Conservation (phyloP, 2,113 vertebrate genomes). For the Silurus meridionalis region DNA sequence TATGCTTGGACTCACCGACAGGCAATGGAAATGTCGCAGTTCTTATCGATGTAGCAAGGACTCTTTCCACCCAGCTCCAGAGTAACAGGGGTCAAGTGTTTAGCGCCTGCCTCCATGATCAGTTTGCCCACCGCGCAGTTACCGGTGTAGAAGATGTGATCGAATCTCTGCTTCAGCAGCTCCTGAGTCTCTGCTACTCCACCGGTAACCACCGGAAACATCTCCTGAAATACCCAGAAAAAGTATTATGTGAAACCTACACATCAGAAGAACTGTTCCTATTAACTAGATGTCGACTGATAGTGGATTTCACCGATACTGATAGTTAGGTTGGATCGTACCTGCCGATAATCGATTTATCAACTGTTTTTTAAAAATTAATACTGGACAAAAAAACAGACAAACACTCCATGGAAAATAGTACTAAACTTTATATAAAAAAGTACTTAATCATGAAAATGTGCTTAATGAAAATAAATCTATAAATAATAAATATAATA, state of each 20-base stretch:
- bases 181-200: conserved; percentile 84
- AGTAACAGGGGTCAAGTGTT: conserved; percentile 86
- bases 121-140: conserved; percentile 78
- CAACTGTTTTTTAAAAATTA: no score
- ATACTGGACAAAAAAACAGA: no score
- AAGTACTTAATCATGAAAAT: no score
- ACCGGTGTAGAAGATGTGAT: conserved; percentile 92
- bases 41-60: conserved; percentile 90
- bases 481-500: no score
- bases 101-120: conserved; percentile 85
- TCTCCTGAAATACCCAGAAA: conserved; percentile 68
- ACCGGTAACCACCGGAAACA: conserved; percentile 83
- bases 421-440: no score
- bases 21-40: conserved; percentile 81
- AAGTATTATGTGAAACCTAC: background rate
- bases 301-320: no score
- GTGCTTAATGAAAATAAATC: no score
- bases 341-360: no score
- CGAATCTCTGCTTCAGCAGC: conserved; percentile 82
- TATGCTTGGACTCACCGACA: conserved; percentile 76
- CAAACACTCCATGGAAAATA: no score
- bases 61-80: conserved; percentile 94
- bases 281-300: no score
- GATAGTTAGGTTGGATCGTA: no score
- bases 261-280: background rate